Evolutionary conservation across 2,888 invertebrate species (phyloP).

Genomic region (Conchocele bisecta): DNA sequence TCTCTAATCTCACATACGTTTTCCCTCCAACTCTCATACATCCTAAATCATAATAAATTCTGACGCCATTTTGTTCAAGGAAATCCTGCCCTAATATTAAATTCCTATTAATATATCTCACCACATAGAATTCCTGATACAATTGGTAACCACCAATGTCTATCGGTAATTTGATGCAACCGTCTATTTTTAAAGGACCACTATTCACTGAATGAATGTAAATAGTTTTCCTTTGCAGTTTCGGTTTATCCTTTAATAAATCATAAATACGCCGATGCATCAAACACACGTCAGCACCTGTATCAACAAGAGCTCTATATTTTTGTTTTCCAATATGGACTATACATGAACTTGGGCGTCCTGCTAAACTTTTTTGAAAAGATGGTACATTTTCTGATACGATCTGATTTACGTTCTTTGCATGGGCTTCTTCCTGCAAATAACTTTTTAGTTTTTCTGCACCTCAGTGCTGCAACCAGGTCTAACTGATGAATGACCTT

Average conservation of each 20-base stretch:
- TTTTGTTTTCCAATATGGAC: constrained; percentile 21
- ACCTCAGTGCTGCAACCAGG: too few relatives aligned
- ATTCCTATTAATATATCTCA: constrained; percentile 30
- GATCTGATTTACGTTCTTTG: neutral
- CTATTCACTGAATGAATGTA: neutral
- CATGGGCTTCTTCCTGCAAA: neutral
- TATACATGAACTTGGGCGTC: constrained; percentile 11
- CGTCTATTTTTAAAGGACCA: constrained; percentile 16
- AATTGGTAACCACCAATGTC: neutral
- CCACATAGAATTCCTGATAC: constrained; percentile 21
- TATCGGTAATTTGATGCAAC: constrained; percentile 4
- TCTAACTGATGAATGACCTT: too few relatives aligned
- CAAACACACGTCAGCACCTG: constrained; percentile 30
- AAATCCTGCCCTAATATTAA: constrained; percentile 30
- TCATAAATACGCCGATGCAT: constrained; percentile 14
- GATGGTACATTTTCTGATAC: neutral
- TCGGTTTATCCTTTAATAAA: constrained; percentile 3
- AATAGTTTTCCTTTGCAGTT: constrained; percentile 10
- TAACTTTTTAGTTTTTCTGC: neutral
- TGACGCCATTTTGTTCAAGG: constrained; percentile 18
- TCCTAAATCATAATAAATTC: constrained; percentile 34
- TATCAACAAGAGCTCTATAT: constrained; percentile 27
- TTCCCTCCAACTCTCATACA: constrained; percentile 18
- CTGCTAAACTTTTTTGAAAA: neutral
- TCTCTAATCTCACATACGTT: constrained; percentile 19